Conservation (phyloP, 2,113 vertebrate species). For the Onychostruthus taczanowskii region DNA sequence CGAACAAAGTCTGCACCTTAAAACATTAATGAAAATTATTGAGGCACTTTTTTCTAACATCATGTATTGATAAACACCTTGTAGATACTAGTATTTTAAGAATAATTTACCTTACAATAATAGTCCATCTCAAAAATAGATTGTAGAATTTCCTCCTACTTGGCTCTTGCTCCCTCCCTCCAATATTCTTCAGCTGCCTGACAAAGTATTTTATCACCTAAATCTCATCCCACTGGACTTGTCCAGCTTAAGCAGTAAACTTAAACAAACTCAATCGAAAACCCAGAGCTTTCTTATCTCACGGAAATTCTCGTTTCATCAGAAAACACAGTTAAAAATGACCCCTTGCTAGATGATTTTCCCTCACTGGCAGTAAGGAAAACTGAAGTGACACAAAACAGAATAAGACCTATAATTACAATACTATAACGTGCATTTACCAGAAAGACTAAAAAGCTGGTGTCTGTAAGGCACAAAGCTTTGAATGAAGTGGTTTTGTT, state of each 20-base stretch:
- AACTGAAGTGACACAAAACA: neutral
- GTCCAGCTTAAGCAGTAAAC: neutral
- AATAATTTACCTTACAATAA: neutral
- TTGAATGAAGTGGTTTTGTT: neutral
- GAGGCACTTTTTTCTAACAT: neutral
- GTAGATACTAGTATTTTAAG: neutral
- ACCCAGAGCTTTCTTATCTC: neutral
- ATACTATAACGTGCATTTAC: neutral
- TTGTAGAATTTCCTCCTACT: neutral
- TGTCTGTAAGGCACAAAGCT: neutral
- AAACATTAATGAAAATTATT: neutral
- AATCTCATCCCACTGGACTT: neutral
- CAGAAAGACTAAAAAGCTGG: neutral
- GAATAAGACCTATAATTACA: neutral
- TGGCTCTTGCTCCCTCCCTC: neutral
- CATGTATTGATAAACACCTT: neutral
- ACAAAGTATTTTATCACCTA: conserved; percentile 19
- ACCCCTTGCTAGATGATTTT: neutral
- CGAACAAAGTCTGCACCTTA: neutral
- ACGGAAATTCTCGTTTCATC: neutral
- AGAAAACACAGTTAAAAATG: neutral
- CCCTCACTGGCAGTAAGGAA: neutral
- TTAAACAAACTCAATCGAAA: neutral
- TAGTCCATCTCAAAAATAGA: neutral
- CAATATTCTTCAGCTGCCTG: neutral